These are phyloP conservation scores for Sinotaia quadrata DNA, from an alignment of 2,888 invertebrate species.

Conservation along the genomic window DNA sequence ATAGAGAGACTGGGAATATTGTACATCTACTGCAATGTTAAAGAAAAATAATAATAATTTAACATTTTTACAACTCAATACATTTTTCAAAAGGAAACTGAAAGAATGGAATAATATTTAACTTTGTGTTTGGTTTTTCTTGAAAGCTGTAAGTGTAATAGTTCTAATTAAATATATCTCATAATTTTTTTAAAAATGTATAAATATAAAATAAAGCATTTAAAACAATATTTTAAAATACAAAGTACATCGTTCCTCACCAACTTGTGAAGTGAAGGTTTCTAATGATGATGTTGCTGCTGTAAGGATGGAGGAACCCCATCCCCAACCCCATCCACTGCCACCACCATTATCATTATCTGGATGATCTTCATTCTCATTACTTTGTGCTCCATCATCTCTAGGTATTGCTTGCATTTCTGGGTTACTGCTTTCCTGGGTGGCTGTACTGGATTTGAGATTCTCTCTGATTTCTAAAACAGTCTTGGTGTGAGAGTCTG, in stretches of 20 bases:
- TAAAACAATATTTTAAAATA: too few species aligned
- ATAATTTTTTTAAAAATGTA: too few species aligned
- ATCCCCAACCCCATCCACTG: slow-evolving; percentile 76
- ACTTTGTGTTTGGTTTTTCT: too few species aligned
- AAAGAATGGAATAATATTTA: too few species aligned
- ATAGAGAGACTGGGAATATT: too few species aligned
- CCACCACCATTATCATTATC: background rate
- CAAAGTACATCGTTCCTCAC: slow-evolving; percentile 50
- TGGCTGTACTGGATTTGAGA: background rate
- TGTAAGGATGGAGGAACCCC: slow-evolving; percentile 84
- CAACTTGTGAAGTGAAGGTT: slow-evolving; percentile 84
- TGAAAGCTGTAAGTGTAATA: too few species aligned
- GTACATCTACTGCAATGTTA: too few species aligned
- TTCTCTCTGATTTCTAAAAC: slow-evolving; percentile 9
- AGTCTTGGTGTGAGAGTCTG: background rate
- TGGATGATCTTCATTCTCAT: slow-evolving; percentile 11
- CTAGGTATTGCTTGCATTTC: slow-evolving; percentile 13
- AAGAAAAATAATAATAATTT: too few species aligned
- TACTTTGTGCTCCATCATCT: slow-evolving; percentile 44
- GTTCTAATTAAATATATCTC: too few species aligned
- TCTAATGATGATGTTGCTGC: slow-evolving; percentile 84
- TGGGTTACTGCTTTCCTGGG: slow-evolving; percentile 1
- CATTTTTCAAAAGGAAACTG: too few species aligned
- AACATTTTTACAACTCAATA: too few species aligned
- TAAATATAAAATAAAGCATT: slow-evolving; percentile 1